Base-by-base conservation (phyloP, 2,797 vertebrate species). In the Scleropages formosus region DNA sequence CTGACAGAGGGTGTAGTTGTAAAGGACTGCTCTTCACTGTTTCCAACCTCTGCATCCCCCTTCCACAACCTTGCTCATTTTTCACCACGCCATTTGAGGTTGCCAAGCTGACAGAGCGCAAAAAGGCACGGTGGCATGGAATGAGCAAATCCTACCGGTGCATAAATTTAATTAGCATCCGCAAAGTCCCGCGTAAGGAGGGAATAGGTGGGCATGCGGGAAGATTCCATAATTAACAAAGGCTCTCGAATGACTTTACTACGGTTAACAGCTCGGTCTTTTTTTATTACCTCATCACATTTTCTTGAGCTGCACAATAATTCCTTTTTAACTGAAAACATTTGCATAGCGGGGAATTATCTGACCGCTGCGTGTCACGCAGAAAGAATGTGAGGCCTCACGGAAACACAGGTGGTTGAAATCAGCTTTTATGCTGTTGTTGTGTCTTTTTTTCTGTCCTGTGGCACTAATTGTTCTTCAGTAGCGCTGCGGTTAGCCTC, bases 101-200 rank as follows among this genome's bases (percentile, higher is more conserved):
- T 86, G 92, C 87, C 92, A 92, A 85, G 89, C 94, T 94, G 94
- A 95, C 87, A 89, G 88, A 95, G 89, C 82, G 7, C 49, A 75
- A 60, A 83, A 82, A 87, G 89, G 89, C 85, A 75, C 75, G 77
- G 80, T 89, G 87, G 87, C 89, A 89, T 88, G 91, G 91, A 93
- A 91, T 81, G 76, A 92, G 90, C 89, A 93, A 93, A 92, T 89
- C 89, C 87, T 93, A 93, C 94, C 92, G 93, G 84, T 86, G 89
- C 82, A 64, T 85, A 83, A 89, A 91, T 84, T 90, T 91, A 93
- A 95, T 95, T 94, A 94, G 88, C 88, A 88, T 88, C 89, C 89
- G 90, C 84, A 88, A 76, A 85, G 85, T 80, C 78, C 82, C 31
- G 63, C 89, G 82, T 85, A 91, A 92, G 82, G 89, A 90, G 31